Evolutionary conservation across 2,797 vertebrate species (phyloP), one percentile per base, ranked within the genome.

Genomic region (Hydrocynus forskahlii): DNA sequence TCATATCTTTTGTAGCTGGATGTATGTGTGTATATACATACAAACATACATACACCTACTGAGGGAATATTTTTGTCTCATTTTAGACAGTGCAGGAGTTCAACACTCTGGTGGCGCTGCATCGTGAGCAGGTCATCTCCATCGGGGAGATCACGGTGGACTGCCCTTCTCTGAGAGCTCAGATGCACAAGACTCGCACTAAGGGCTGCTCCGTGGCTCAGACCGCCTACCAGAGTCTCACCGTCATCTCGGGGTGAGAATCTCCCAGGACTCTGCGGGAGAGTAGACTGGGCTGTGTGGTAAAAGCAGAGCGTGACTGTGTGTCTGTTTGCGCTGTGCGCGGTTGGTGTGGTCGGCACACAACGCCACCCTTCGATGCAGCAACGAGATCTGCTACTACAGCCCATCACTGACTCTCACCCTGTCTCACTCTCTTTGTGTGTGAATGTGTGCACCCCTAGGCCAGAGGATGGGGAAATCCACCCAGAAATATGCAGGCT

Each of bases 401-500:
- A 67, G 10, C 64, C 50, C 12, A 14, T n/a, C 50, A 71, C 50
- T 29, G 25, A 48, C 59, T 35, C 35, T 35, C 35, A 35, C 35
- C 35, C 35, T 35, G 35, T 35, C 35, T 35, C 2, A 0, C 14
- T 13, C 16, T 21, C 29, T 48, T 78, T 35, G 2, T 35, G 0
- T 76, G 14, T 81, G 8, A 43, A 48, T 78, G 7, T 48, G 63
- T 55, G 7, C 57, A 13, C 8, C 9, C 14, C n/a, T 76, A 76
- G 97, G 82, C 96, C 96, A 38, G 97, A 98, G 94, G 97, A 99
- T 86, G 97, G 96, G 79, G 97, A 99, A 90, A 98, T 99, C 91
- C 96, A 97, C 81, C 97, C 97, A 70, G 98, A 99, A 94, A 98
- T 99, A 90, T 99, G 97, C 85, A 94, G 97, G 79, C 94, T 99